These are phyloP conservation scores for Rhagonycha lutea DNA, from an alignment of 2,888 invertebrate genomes.

Conservation along the genomic window DNA sequence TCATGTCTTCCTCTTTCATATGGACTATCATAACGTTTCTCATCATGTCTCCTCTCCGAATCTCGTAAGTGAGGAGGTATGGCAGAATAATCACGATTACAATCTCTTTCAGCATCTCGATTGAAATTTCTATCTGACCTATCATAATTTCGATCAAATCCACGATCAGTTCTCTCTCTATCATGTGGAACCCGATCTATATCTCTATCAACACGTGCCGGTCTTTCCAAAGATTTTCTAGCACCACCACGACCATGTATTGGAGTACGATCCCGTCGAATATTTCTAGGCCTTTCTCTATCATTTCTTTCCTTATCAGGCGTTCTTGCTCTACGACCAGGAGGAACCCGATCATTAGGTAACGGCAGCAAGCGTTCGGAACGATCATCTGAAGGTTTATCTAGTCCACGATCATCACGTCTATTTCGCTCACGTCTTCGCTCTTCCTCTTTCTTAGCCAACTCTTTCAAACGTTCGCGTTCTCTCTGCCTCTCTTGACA, in stretches of 20 bases:
- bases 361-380: conserved; percentile 67
- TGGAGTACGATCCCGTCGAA: conserved; percentile 51
- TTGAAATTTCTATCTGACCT: conserved; percentile 46
- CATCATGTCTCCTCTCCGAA: conserved; percentile 46
- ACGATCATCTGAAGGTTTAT: conserved; percentile 61
- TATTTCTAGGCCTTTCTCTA: conserved; percentile 56
- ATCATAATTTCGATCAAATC: conserved; percentile 43
- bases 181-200: conserved; percentile 16
- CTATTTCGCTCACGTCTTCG: conserved; percentile 57
- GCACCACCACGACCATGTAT: conserved; percentile 33
- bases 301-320: conserved; percentile 58
- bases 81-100: conserved; percentile 44
- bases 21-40: conserved; percentile 53
- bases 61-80: conserved; percentile 44
- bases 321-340: conserved; percentile 58
- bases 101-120: conserved; percentile 49
- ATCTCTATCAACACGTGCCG: conserved; percentile 39
- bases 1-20: conserved; percentile 46
- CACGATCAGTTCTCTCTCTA: conserved; percentile 32
- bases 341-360: conserved; percentile 64
- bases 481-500: conserved; percentile 66
- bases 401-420: conserved; percentile 62
- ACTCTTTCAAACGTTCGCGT: conserved; percentile 57
- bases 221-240: conserved; percentile 41
- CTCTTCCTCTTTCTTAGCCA: conserved; percentile 59